Evolutionary conservation across 2,888 invertebrate genomes (phyloP), one percentile per base, ranked within the genome.

Genomic region (Hesperia comma): DNA sequence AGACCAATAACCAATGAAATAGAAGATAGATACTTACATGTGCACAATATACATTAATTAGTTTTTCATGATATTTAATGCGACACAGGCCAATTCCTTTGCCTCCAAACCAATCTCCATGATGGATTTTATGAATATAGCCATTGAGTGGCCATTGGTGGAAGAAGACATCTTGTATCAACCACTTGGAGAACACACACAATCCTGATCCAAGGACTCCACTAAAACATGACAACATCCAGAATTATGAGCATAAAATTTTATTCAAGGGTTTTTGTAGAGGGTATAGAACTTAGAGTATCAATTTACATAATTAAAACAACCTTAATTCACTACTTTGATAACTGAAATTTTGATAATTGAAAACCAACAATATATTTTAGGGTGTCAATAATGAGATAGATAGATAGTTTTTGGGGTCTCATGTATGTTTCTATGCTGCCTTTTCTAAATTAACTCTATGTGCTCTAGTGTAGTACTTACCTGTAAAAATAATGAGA

Each of bases 61-160:
- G 90, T 72, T 95, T 92, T 58, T 96, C 95, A 33, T 95, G 93
- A 68, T 95, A 93, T 74, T 94, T 93, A 51, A 98, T 93, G 76
- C 95, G 94, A 80, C 97, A 97, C 21, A 98, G 88, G 2, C 97
- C 98, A 49, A 98, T 95, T 12, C 98, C 98, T 93, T 99, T 99
- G 5, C 99, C 99, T 46, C 98, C 99, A 88, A 98, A 99, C 99
- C 99, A 99, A 86, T 99, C 99, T 0, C 98, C 99, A 83, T 99
- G 99, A 72, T 98, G 97, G 70, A 99, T 92, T 90, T 98, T 97
- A 90, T 99, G 97, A 54, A 98, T 96, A 82, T 99, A 99, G 3
- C 99, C 99, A 91, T 99, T 99, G n/a, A 99, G 93, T 17, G 98
- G 95, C 96, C 98, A 99, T 72, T 96, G 96, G 85, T 98, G 97